A percentile compares a stretch with the other conserved stretches of the same genome.
Evolutionary conservation across 2,888 invertebrate genomes (phyloP).

Genomic region (Lasiommata megera): DNA sequence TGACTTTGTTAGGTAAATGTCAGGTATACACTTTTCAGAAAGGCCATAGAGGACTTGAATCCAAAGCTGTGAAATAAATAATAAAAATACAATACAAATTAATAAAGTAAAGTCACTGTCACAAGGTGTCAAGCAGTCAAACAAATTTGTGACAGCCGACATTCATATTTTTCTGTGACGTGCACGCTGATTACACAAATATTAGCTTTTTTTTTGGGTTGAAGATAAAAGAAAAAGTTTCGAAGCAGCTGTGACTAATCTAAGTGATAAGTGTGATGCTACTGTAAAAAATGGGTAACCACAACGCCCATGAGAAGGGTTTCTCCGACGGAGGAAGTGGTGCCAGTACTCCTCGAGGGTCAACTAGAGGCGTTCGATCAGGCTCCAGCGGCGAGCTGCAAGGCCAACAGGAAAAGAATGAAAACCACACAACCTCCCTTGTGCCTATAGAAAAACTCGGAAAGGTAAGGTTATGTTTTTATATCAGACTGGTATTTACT

Average conservation of each 20-base stretch:
- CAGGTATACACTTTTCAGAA: no score
- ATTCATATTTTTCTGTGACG: conserved; percentile 13
- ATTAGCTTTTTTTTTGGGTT: conserved; percentile 4
- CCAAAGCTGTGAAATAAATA: no score
- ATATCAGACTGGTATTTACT: neutral
- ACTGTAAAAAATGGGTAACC: conserved; percentile 56
- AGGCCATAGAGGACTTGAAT: no score
- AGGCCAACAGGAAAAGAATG: conserved; percentile 73
- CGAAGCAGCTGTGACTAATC: conserved; percentile 12
- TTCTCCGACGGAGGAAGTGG: conserved; percentile 60
- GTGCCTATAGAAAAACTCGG: conserved; percentile 88
- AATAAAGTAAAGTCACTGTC: no score
- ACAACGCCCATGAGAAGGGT: conserved; percentile 63
- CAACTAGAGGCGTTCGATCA: conserved; percentile 72
- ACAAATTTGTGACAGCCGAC: neutral
- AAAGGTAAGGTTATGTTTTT: conserved; percentile 76
- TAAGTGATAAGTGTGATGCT: conserved; percentile 8
- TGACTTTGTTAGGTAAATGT: no score
- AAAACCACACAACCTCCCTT: conserved; percentile 79
- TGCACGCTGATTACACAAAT: conserved; percentile 13
- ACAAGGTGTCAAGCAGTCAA: neutral
- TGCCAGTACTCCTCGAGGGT: conserved; percentile 65
- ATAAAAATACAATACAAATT: no score
- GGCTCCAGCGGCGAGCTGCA: conserved; percentile 85
- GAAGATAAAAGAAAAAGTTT: neutral